Base-by-base conservation (phyloP, 2,888 invertebrate species). In the Sthenelais limicola region DNA sequence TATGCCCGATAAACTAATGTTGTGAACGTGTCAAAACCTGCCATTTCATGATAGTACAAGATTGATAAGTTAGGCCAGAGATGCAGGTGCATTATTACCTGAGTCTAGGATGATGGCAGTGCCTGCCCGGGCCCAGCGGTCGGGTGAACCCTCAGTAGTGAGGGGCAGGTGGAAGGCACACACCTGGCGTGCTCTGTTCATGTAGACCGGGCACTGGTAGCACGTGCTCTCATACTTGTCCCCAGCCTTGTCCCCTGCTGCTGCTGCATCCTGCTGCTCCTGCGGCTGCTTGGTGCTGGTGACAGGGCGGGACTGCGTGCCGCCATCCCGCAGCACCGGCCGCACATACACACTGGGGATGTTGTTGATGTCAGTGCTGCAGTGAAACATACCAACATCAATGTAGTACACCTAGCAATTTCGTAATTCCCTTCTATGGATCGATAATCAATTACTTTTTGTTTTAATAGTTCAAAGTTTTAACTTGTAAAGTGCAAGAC, bases 161-260 rank as follows among this genome's bases (percentile, higher is more conserved):
- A 86, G 76, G 7, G 82, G 81, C 21, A 86, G 72, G 9, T 76
- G 75, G 15, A 80, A 76, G 28, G 82, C 78, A 38, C 79, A 74
- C 33, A 84, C 82, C 73, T 85, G 84, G 3, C 85, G 81, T 68
- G 84, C 83, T 79, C 80, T 84, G 75, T 85, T 86, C 79, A 85
- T 84, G 77, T 78, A 86, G 15, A 85, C 80, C 28, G 86, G 86
- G 68, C 85, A 84, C 35, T 80, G 69, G 62, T 82, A 85, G 21
- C 75, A 28, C 52, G 56, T 12, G 38, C 12, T n/a, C n/a, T n/a
- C n/a, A n/a, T n/a, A n/a, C n/a, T n/a, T n/a, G 0, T 26, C 56
- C 3, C 32, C 47, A n/a, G 35, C 52, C n/a, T 18, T 49, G 18
- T 58, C 68, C 7, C 30, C 56, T 7, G 7, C 5, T n/a, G 32